Evolutionary conservation across 2,797 vertebrate genomes (phyloP), one percentile per base, ranked within the genome.

Genomic region (Onychomys leucogaster): DNA sequence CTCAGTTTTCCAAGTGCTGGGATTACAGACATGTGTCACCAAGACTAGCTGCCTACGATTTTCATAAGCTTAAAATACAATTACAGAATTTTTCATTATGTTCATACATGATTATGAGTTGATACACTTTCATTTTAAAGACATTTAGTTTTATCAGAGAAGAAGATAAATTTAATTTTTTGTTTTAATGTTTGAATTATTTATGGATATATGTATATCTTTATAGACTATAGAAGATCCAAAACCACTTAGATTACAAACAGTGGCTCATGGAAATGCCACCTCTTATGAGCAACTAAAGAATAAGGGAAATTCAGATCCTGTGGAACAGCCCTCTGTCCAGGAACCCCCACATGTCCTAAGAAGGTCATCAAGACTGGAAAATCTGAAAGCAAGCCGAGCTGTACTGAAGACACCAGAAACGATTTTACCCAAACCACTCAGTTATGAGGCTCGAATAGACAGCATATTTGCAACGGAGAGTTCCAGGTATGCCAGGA

Each of bases 201-300:
- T 97, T 87, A 25, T 96, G 17, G 69, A 17, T 94, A 2, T 97
- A 93, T 10, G 86, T 96, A 63, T 5, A 75, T 97, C 67, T 94
- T 97, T 78, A 89, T 78, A 99, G 98, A 78, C 67, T 93, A 19
- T 92, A 55, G 16, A 23, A 98, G 89, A 86, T 63, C 86, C 97
- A 85, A 92, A 95, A 94, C 21, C 52, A 87, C 85, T 97, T 83
- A 94, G 76, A 69, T 92, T 96, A 63, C 75, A 95, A 27, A 91
- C 86, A 96, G 94, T 88, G 49, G 13, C 75, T 97, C 88, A 41
- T 92, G 86, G 94, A 65, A 90, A 14, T 96, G 69, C 84, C 2
- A 80, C 14, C 1, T 96, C 9, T 82, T 69, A 6, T 97, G 90
- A 97, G 83, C 94, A 76, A 81, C 67, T 95, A 94, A 90, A 52